A percentile compares a stretch with the other conserved stretches of the same genome.
Conservation (phyloP, 2,113 vertebrate species). For the Nesoenas mayeri region DNA sequence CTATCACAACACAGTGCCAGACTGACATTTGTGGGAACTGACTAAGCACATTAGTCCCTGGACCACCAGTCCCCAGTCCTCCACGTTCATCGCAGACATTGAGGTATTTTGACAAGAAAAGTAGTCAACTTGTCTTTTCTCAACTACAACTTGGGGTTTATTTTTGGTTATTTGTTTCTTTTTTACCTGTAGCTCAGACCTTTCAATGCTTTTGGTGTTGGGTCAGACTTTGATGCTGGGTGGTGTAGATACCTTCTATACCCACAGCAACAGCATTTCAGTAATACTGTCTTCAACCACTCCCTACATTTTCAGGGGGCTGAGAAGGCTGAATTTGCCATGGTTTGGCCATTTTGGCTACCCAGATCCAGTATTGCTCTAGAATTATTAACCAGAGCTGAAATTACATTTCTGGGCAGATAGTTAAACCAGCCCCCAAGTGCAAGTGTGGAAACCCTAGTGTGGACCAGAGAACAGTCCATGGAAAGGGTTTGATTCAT, state of each 20-base stretch:
- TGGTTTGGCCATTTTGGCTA: not conserved
- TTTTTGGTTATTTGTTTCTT: no score
- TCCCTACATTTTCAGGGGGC: not conserved
- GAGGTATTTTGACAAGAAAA: not conserved
- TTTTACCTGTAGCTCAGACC: no score
- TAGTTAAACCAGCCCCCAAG: not conserved
- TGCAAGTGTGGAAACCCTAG: not conserved
- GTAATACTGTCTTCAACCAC: not conserved
- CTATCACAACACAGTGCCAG: fast-evolving
- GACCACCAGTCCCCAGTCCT: not conserved
- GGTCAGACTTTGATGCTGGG: not conserved
- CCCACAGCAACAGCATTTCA: not conserved
- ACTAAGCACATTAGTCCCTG: not conserved
- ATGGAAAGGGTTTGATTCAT: not conserved
- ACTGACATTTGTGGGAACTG: not conserved
- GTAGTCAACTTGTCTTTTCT: not conserved
- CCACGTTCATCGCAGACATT: not conserved
- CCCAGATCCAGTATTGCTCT: not conserved
- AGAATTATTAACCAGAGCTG: not conserved
- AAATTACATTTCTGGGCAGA: not conserved
- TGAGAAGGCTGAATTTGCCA: not conserved
- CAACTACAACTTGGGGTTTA: not conserved
- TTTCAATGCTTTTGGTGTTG: not conserved
- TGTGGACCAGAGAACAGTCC: not conserved
- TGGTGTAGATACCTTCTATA: not conserved